Conservation (phyloP, 53 echinoderm and acorn worm genomes). For the Astropecten irregularis region DNA sequence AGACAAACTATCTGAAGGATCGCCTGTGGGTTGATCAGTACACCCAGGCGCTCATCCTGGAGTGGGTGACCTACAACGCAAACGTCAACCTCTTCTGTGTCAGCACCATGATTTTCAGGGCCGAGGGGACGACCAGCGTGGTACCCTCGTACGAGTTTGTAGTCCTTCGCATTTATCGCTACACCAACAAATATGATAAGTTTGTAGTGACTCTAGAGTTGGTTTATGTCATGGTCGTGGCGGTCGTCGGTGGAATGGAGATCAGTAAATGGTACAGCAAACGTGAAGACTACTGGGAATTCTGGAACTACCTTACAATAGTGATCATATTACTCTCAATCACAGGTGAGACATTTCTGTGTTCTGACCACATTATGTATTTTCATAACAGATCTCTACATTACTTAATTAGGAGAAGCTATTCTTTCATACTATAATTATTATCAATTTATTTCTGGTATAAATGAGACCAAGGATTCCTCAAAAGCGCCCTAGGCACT, state of each 20-base stretch:
- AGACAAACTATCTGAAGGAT: slow-evolving; percentile 18
- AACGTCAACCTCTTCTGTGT: slow-evolving; percentile 76
- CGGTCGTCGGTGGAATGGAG: slow-evolving; percentile 70
- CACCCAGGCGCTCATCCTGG: slow-evolving; percentile 76
- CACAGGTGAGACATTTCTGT: slow-evolving; percentile 3
- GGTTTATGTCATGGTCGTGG: slow-evolving; percentile 67
- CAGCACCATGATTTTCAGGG: slow-evolving; percentile 71
- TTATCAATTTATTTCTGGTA: too few species aligned
- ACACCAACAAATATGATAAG: slow-evolving; percentile 58
- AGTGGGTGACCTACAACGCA: slow-evolving; percentile 86
- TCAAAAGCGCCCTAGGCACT: too few species aligned
- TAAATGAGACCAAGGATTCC: too few species aligned
- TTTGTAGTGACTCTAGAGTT: slow-evolving; percentile 74
- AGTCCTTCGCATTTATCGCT: slow-evolving; percentile 58
- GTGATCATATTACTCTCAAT: slow-evolving; percentile 64
- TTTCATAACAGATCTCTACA: too few species aligned
- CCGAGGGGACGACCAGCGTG: slow-evolving; percentile 35
- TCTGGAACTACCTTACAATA: slow-evolving; percentile 76
- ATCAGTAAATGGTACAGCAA: slow-evolving; percentile 52
- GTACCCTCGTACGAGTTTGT: slow-evolving; percentile 58
- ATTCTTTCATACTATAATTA: too few species aligned
- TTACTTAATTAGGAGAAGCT: too few species aligned
- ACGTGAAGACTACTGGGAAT: slow-evolving; percentile 65
- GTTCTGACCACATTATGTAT: too few species aligned
- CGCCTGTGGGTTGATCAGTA: slow-evolving; percentile 67